Evolutionary conservation across 2,888 invertebrate genomes (phyloP), one percentile per base, ranked within the genome.

Genomic region (Leucophenga montana): DNA sequence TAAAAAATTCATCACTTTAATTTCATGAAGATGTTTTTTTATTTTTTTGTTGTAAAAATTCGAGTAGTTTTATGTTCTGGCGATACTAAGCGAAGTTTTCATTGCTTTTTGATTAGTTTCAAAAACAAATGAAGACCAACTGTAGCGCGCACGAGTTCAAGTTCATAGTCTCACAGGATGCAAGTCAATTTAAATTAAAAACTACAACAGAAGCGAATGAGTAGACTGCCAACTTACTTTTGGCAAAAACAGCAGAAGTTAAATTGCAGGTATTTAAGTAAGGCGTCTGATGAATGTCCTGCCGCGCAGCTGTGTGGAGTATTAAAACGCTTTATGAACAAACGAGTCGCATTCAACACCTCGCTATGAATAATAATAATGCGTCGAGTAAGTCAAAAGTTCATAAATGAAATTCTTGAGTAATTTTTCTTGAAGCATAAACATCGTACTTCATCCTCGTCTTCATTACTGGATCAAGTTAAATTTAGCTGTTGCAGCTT

Each of bases 261-360:
- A 85, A 86, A 86, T 85, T 84, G 83, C 84, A 80, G 85, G 86
- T 86, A 85, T 85, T 85, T 86, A 85, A 86, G 84, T 76, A 80
- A n/a, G n/a, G n/a, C n/a, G 86, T 86, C 46, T 64, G 62, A 64
- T 20, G 62, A 64, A 64, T 64, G 62, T 64, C 62, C 62, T 64
- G 46, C 56, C 33, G 53, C 50, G 65, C 44, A 50, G 46, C 68
- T 39, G 33, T 33, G 33, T 66, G 22, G 22, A 64, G 75, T 73
- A 75, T 75, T 77, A 71, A 78, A 78, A 77, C 73, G 71, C 72
- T 78, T 78, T 75, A 74, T 71, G 67, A 73, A 73, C n/a, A 64
- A 18, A 50, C n/a, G 50, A 50, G 50, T 8, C 13, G 18, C 18
- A 54, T 62, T 62, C 46, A 20, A 18, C 44, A 62, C 14, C 61